These are phyloP conservation scores for Oreohelix idahoensis DNA, from an alignment of 1,140 invertebrate genomes.

Conservation along the genomic window DNA sequence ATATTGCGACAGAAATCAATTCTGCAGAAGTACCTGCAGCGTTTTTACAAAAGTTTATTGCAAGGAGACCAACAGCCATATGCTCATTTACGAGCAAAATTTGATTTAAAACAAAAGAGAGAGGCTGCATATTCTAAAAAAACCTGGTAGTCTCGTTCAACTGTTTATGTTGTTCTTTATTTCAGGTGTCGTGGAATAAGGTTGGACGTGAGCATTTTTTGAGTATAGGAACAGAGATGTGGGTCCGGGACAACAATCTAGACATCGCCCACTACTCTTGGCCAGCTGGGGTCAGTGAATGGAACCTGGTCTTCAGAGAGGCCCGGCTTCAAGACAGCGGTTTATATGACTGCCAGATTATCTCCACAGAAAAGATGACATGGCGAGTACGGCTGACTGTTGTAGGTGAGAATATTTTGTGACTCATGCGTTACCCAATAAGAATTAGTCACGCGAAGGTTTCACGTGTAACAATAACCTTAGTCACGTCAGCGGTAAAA, in stretches of 20 bases:
- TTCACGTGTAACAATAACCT: too few relatives aligned
- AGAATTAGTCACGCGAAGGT: neutral
- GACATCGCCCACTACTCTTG: conserved; percentile 76
- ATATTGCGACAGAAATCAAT: too few relatives aligned
- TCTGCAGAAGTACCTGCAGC: too few relatives aligned
- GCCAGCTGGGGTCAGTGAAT: conserved; percentile 36
- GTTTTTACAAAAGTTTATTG: too few relatives aligned
- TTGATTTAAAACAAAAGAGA: too few relatives aligned
- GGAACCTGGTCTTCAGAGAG: conserved; percentile 51
- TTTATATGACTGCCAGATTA: conserved; percentile 51
- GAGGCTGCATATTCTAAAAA: too few relatives aligned
- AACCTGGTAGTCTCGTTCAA: too few relatives aligned
- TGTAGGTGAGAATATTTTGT: conserved; percentile 37
- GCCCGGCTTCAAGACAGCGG: conserved; percentile 45
- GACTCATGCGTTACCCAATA: neutral
- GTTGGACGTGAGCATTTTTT: conserved; percentile 43
- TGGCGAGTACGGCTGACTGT: conserved; percentile 46
- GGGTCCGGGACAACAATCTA: conserved; percentile 45
- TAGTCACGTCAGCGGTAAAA: too few relatives aligned
- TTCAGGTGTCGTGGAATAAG: conserved; percentile 49
- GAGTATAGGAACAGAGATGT: conserved; percentile 48
- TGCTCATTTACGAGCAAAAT: too few relatives aligned
- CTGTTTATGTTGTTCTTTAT: neutral
- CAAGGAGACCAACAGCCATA: too few relatives aligned
- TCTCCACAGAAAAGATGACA: conserved; percentile 42